Conservation (phyloP, 2,888 invertebrate genomes). For the Rhogogaster chlorosoma region DNA sequence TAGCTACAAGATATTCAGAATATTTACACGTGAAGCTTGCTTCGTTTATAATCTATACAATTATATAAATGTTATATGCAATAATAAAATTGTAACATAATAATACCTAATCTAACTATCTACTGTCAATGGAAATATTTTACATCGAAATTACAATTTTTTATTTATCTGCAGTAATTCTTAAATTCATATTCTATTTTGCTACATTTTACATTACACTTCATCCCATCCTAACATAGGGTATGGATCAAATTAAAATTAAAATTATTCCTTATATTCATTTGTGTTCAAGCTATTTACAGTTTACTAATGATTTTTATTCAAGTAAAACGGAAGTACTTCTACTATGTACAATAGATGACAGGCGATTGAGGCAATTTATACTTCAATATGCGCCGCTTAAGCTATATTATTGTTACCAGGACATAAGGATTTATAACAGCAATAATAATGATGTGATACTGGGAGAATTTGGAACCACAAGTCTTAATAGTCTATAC, state of each 20-base stretch:
- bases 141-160: conserved; percentile 76
- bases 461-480: conserved; percentile 20
- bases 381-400: conserved; percentile 63
- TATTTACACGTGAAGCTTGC: conserved; percentile 74
- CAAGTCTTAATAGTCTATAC: conserved; percentile 24
- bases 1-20: conserved; percentile 67
- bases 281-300: conserved; percentile 57
- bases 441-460: conserved; percentile 33
- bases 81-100: conserved; percentile 76
- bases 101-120: conserved; percentile 74
- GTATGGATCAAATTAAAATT: conserved; percentile 68
- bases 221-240: conserved; percentile 69
- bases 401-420: conserved; percentile 66
- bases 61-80: conserved; percentile 75
- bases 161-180: conserved; percentile 47
- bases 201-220: conserved; percentile 72
- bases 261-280: conserved; percentile 58
- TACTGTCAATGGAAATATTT: conserved; percentile 75
- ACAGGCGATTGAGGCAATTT: conserved; percentile 64
- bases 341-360: conserved; percentile 72
- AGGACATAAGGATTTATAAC: conserved; percentile 22
- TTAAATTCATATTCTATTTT: conserved; percentile 57
- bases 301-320: conserved; percentile 54
- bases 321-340: conserved; percentile 68
- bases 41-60: conserved; percentile 74